These are phyloP conservation scores for Scleropages formosus DNA, from an alignment of 2,797 vertebrate genomes.

Conservation along the genomic window DNA sequence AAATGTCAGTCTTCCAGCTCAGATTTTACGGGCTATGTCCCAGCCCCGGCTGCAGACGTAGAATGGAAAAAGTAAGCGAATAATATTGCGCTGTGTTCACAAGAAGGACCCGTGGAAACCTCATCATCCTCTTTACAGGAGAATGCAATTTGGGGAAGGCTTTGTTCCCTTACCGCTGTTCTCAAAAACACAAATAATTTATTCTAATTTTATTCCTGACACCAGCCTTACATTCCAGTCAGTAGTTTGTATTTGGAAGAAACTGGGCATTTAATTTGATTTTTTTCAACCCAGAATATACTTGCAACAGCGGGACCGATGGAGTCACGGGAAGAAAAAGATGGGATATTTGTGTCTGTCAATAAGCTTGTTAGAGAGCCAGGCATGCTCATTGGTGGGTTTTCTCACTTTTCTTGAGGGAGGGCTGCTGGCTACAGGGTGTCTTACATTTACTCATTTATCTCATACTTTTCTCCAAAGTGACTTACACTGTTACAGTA, in stretches of 20 bases:
- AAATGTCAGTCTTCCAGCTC: not conserved
- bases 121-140: not conserved
- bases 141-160: not conserved
- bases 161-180: not conserved
- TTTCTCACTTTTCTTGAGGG: not conserved
- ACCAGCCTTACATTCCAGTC: too few species aligned
- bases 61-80: too few species aligned
- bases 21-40: not conserved
- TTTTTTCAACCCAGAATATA: slow-evolving; percentile 20
- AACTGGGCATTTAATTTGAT: not conserved
- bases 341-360: slow-evolving; percentile 9
- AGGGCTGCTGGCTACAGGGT: not conserved
- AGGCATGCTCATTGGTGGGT: not conserved
- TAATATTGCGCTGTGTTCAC: too few species aligned
- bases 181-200: not conserved
- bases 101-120: not conserved
- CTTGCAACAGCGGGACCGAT: not conserved
- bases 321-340: not conserved
- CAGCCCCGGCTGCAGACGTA: not conserved
- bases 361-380: not conserved
- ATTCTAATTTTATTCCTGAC: too few species aligned
- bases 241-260: too few species aligned
- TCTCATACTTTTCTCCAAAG: too few species aligned
- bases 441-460: too few species aligned
- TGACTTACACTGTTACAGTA: too few species aligned